Conservation (phyloP, 35 echinoderm and acorn worm species). For the Heliocidaris erythrogramma region DNA sequence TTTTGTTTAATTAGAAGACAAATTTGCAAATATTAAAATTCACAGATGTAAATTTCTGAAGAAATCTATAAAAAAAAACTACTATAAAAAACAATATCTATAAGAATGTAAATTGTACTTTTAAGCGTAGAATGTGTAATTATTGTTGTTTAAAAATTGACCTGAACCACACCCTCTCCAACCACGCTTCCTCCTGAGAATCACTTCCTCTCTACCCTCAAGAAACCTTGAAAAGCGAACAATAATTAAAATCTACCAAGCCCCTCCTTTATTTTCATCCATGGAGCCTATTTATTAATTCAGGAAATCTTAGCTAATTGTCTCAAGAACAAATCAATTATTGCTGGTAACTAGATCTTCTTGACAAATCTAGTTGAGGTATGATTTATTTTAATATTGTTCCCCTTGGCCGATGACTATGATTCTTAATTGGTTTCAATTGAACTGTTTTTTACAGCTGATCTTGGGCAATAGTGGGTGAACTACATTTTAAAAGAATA, state of each 20-base stretch:
- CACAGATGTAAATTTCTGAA: too few species aligned
- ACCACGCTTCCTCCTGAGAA: neutral
- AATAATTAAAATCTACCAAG: neutral
- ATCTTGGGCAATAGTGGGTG: neutral
- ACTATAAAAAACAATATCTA: too few species aligned
- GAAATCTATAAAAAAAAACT: too few species aligned
- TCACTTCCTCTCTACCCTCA: constrained; percentile 15
- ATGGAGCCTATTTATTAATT: neutral
- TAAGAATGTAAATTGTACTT: neutral
- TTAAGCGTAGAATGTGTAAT: neutral
- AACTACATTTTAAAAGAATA: neutral
- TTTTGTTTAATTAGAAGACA: too few species aligned
- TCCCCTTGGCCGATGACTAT: neutral
- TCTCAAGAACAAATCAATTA: constrained; percentile 12
- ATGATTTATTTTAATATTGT: neutral
- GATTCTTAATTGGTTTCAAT: neutral
- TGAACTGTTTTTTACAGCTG: neutral
- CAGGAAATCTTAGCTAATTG: neutral
- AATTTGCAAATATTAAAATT: too few species aligned
- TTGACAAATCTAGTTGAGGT: neutral
- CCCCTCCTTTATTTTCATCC: neutral
- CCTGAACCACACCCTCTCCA: neutral
- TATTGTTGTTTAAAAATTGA: neutral
- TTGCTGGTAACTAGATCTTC: neutral
- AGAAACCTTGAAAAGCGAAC: neutral